These are phyloP conservation scores for Xylophagus ater DNA, from an alignment of 2,888 invertebrate genomes.

Conservation along the genomic window DNA sequence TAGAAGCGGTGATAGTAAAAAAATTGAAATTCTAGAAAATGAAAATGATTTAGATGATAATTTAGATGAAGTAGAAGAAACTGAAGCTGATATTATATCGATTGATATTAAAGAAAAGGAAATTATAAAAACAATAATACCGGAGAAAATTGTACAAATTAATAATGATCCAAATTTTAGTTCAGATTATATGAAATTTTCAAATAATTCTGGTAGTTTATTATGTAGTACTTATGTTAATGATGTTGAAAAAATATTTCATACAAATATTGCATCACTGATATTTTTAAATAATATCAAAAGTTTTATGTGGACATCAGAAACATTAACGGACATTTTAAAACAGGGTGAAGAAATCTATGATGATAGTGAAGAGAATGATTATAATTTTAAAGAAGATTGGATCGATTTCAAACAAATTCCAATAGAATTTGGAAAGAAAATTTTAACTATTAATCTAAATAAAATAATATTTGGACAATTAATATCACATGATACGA, in stretches of 20 bases:
- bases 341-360: slow-evolving; percentile 33
- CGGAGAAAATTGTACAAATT: no score
- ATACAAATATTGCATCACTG: slow-evolving; percentile 35
- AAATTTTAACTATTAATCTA: slow-evolving; percentile 14
- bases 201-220: slow-evolving; percentile 30
- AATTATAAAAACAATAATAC: no score
- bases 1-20: neutral
- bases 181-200: slow-evolving; percentile 23
- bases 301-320: slow-evolving; percentile 34
- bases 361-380: slow-evolving; percentile 18
- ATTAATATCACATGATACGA: slow-evolving; percentile 26
- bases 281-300: slow-evolving; percentile 33
- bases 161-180: slow-evolving; percentile 15
- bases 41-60: neutral
- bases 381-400: slow-evolving; percentile 12
- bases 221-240: slow-evolving; percentile 32
- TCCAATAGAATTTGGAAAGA: slow-evolving; percentile 12
- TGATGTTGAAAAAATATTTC: slow-evolving; percentile 29
- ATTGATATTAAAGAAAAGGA: no score
- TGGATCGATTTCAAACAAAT: slow-evolving; percentile 15
- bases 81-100: neutral
- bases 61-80: neutral
- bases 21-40: neutral
- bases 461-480: slow-evolving; percentile 30
- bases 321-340: slow-evolving; percentile 33